phyloP scores from a whole-genome alignment of 2,113 vertebrate species.

The Anarrhichthys ocellatus region DNA sequence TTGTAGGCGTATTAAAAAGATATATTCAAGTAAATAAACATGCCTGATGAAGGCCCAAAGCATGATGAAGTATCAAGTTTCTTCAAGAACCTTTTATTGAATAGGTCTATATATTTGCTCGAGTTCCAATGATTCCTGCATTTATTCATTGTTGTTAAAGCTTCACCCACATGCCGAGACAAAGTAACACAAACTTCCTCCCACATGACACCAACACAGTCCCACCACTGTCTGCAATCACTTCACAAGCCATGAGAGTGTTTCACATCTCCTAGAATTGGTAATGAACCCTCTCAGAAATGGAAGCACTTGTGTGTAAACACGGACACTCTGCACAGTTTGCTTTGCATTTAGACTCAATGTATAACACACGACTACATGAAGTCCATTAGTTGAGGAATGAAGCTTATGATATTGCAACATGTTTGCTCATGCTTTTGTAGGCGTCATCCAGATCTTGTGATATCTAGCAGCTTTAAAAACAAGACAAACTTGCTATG shows the following conservation, averaged over 20 bases:
- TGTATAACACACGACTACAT: background rate
- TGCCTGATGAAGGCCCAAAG: background rate
- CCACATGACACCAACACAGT: conserved; percentile 34
- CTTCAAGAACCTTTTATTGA: background rate
- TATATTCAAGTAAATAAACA: background rate
- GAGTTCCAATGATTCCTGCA: background rate
- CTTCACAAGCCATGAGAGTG: background rate
- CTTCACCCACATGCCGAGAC: conserved; percentile 42
- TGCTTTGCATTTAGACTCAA: background rate
- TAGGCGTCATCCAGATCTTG: background rate
- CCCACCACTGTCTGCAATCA: conserved; percentile 25
- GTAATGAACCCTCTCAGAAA: background rate
- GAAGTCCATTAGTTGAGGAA: background rate
- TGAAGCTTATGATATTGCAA: background rate
- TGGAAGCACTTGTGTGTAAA: background rate
- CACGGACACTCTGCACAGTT: background rate
- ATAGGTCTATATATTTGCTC: conserved; percentile 5
- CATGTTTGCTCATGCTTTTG: background rate
- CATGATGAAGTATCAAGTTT: background rate
- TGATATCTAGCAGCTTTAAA: background rate
- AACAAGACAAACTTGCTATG: background rate
- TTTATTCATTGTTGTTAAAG: conserved; percentile 31
- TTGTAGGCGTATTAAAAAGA: background rate
- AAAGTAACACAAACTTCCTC: conserved; percentile 36
- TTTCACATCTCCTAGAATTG: background rate